Base-by-base conservation (phyloP, 2,888 invertebrate species). In the Acanthacorydalis orientalis region DNA sequence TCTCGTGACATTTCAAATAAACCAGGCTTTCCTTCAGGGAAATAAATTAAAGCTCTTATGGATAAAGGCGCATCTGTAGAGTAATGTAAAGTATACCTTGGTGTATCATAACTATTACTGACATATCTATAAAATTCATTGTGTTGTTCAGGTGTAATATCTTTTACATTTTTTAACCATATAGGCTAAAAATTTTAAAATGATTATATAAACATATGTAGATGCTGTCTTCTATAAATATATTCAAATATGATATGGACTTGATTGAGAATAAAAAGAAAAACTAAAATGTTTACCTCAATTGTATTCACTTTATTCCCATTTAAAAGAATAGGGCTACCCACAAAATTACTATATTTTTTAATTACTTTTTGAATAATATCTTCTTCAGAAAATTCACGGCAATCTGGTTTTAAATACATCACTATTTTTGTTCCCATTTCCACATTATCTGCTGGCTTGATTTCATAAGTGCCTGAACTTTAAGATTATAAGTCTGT, bases 271-370 rank as follows among this genome's bases (percentile, higher is more conserved):
- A 40, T 10, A 48, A 31, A 43, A 23, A 23, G 3, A 23, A 23
- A 23, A 23, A 23, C 6, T 23, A 23, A 2, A 23, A 50, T 55
- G 8, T 8, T 11, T 46, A 79, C 83, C 75, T 83, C 80, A 42
- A 95, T 82, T 43, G 84, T 82, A 65, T 97, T 97, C 0, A 84
- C 81, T 63, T 81, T 82, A 55, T 83, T 81, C 50, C 90, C 88
- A 66, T 97, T 96, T 16, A 97, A 69, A 56, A 77, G 83, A 57
- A 98, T 91, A 1, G 95, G 89, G 56, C 87, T 87, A 33, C 92
- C 89, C 40, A 98, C 90, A 64, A 97, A 97, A 65, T 95, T 96
- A 64, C 95, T 96, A 69, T 97, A 97, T 62, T 95, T 95, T 60
- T 87, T 84, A 15, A 96, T 86, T 40, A 96, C 81, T 53, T 73